phyloP scores from a whole-genome alignment of 1,140 invertebrate species.

The Pseudomyrmex gracilis region DNA sequence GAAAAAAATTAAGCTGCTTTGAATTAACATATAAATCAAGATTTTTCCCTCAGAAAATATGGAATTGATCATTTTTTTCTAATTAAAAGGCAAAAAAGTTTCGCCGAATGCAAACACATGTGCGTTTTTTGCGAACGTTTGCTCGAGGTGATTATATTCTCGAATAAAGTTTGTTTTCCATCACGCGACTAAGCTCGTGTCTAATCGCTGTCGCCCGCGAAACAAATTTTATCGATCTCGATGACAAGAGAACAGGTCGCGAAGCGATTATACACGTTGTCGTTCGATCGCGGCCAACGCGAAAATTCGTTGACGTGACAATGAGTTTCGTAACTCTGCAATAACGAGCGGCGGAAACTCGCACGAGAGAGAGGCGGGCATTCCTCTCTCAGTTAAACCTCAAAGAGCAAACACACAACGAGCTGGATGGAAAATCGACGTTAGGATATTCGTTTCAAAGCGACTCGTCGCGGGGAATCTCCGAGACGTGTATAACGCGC shows the following conservation, averaged over 20 bases:
- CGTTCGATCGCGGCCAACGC: slow-evolving; percentile 37
- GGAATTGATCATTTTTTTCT: no score
- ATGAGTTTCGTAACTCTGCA: slow-evolving; percentile 44
- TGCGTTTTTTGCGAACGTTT: not conserved
- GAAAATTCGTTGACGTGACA: slow-evolving; percentile 15
- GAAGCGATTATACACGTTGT: not conserved
- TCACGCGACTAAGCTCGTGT: slow-evolving; percentile 31
- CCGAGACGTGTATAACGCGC: not conserved
- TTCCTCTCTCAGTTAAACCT: not conserved
- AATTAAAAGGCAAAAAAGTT: not conserved
- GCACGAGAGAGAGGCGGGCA: not conserved
- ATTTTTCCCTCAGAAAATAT: no score
- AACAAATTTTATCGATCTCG: slow-evolving; percentile 60
- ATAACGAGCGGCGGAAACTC: not conserved
- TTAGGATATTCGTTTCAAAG: slow-evolving; percentile 29
- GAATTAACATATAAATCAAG: no score
- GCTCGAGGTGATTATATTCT: not conserved
- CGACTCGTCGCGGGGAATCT: slow-evolving; percentile 1
- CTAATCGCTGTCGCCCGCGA: slow-evolving; percentile 22
- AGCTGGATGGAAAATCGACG: slow-evolving; percentile 19
- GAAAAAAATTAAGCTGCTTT: no score
- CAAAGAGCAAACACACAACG: slow-evolving; percentile 14
- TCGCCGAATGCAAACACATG: not conserved
- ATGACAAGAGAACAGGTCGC: slow-evolving; percentile 25
- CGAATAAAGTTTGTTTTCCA: slow-evolving; percentile 49